A percentile compares a stretch with the other conserved stretches of the same genome.
Evolutionary conservation across 2,888 invertebrate species (phyloP).

Genomic region (Platycnemis pennipes): DNA sequence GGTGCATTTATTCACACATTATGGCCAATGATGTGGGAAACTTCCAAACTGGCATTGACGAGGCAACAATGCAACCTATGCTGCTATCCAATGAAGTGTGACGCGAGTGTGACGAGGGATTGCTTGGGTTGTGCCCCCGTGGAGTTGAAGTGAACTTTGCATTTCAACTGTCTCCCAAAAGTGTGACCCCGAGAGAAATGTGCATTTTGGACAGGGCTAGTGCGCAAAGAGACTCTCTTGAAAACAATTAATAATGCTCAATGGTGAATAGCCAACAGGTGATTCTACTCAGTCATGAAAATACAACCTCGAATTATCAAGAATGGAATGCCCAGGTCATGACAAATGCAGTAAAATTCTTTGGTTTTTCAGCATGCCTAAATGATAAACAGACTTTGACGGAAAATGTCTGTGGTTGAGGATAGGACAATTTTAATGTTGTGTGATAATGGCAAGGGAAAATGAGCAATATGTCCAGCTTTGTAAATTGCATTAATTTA

Average conservation of each 20-base stretch:
- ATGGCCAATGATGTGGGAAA: neutral
- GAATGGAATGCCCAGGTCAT: neutral
- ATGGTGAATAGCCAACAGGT: neutral
- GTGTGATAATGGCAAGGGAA: slow-evolving; percentile 16
- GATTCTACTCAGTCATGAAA: neutral
- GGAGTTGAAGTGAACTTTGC: neutral
- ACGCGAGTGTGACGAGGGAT: neutral
- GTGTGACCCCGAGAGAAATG: neutral
- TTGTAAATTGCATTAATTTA: slow-evolving; percentile 31
- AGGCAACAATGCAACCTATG: neutral
- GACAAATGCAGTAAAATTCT: neutral
- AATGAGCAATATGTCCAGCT: slow-evolving; percentile 1
- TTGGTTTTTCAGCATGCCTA: neutral
- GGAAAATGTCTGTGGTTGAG: neutral
- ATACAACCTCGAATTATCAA: neutral
- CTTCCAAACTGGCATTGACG: neutral
- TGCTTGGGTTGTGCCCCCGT: neutral
- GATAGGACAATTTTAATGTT: neutral
- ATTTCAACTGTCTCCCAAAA: neutral
- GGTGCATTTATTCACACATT: neutral
- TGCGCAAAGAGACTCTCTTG: slow-evolving; percentile 5
- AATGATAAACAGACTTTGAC: neutral
- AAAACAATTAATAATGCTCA: neutral
- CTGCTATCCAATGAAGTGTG: neutral
- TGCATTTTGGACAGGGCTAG: neutral